phyloP scores from a whole-genome alignment of 2,113 vertebrate species.

The Xiphias gladius region DNA sequence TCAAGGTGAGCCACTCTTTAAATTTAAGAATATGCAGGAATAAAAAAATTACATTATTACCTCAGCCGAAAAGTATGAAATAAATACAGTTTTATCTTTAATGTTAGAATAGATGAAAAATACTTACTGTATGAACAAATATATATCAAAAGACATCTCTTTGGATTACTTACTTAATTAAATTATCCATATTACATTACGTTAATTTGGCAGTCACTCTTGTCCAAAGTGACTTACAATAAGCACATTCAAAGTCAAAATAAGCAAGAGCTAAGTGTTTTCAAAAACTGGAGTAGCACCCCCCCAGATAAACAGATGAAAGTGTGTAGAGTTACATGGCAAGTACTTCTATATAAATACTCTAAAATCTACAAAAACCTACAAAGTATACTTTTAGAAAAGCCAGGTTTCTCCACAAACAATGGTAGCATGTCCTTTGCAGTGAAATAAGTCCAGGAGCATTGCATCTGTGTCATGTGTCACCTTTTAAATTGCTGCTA shows the following conservation, averaged over 20 bases:
- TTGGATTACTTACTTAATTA: background rate
- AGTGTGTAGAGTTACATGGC: no score
- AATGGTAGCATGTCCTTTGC: background rate
- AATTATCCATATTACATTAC: background rate
- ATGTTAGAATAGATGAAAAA: background rate
- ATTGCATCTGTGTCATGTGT: background rate
- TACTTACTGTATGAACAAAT: background rate
- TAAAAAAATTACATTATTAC: background rate
- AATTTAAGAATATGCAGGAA: background rate
- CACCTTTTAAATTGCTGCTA: no score
- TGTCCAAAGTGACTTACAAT: background rate
- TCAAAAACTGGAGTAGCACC: no score
- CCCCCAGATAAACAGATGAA: no score
- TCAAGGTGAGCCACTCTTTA: slow-evolving; percentile 84
- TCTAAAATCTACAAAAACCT: no score
- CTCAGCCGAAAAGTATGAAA: background rate
- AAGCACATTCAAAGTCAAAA: background rate
- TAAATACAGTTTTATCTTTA: background rate
- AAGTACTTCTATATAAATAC: no score
- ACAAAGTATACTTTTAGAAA: background rate
- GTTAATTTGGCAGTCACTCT: background rate
- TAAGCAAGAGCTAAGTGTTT: background rate
- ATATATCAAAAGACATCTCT: background rate
- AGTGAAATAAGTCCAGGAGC: no score
- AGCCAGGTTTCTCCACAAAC: background rate